Evolutionary conservation across 2,113 vertebrate genomes (phyloP), one percentile per base, ranked within the genome.

Genomic region (Daphoenositta chrysoptera): DNA sequence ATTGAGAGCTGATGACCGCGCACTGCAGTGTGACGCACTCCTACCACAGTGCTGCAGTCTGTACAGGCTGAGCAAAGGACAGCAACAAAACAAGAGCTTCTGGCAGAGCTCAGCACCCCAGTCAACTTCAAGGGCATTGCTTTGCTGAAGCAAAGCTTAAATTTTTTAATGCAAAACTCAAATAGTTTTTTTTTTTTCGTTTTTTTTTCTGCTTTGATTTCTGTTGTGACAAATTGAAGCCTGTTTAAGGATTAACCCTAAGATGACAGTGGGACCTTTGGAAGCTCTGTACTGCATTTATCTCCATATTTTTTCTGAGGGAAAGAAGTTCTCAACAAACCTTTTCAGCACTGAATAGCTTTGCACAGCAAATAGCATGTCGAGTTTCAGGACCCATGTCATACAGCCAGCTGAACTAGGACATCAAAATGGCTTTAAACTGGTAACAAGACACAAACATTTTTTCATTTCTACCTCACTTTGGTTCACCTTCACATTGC

Each of bases 21-120:
- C 83, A 90, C 71, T 96, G 94, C 94, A 96, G 87, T 89, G 68
- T 13, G 26, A 83, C 22, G 6, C 63, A 83, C 15, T 88, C 50
- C 66, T 33, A 57, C 8, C 54, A 89, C 16, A 2, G 27, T 44
- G 65, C 68, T 91, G 83, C 83, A 91, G 69, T 94, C 72, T 76
- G 42, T 21, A 14, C 54, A 61, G 83, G 5, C 40, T 64, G 42
- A 61, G 20, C 9, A 40, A 73, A 93, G 42, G 50, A 77, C 58
- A 53, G 19, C 9, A 83, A 7, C 18, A 58, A 92, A 86, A 35
- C 39, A 78, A 70, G 13, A 39, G 31, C 35, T 88, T 30, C 61
- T 68, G 68, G 58, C 71, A 77, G 31, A 76, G 28, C 21, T 69
- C 42, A 50, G 39, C 48, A 47, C 35, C 15, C 7, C 24, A 11